Evolutionary conservation across 2,113 vertebrate genomes (phyloP), one percentile per base, ranked within the genome.

Genomic region (Leptobrachium leishanense): DNA sequence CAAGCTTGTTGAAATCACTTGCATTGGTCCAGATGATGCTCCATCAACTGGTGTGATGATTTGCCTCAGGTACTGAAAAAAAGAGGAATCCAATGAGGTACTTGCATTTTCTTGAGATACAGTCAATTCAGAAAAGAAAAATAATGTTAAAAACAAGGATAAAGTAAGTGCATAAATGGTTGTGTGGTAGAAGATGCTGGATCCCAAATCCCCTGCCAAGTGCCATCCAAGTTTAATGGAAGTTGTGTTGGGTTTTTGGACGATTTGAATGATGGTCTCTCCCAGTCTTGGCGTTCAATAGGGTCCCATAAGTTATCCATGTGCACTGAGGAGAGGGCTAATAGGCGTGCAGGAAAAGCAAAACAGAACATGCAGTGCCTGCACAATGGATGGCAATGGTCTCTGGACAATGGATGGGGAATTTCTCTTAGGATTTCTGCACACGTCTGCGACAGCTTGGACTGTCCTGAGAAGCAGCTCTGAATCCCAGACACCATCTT

Each of bases 301-400:
- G 73, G 77, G 63, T 64, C 73, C 71, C 72, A 71, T 80, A 43
- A 65, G 68, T 75, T 79, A 75, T 76, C 70, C 74, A 59, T 76
- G 31, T 46, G 67, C 68, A n/a, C 71, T 59, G 75, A 72, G 72
- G 67, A n/a, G 8, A 40, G 66, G 41, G 53, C 71, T 82, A 42
- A 82, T 66, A 84, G 75, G 68, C 72, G 84, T 83, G 82, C 72
- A 81, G 72, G 82, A 76, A 85, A 79, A 76, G 41, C 44, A 82
- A 82, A 84, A 41, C 57, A 82, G 85, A 80, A 85, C 84, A 80
- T 76, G 70, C 82, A 64, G 85, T 74, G 82, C 82, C 82, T 71
- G 75, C 87, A 89, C 89, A 89, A 85, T 87, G 84, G 86, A 84
- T 79, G 85, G 81, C 80, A 84, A 81, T 79, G 84, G 81, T 84